These are phyloP conservation scores for Rhipidura dahli DNA, from an alignment of 2,113 vertebrate genomes.

Conservation along the genomic window DNA sequence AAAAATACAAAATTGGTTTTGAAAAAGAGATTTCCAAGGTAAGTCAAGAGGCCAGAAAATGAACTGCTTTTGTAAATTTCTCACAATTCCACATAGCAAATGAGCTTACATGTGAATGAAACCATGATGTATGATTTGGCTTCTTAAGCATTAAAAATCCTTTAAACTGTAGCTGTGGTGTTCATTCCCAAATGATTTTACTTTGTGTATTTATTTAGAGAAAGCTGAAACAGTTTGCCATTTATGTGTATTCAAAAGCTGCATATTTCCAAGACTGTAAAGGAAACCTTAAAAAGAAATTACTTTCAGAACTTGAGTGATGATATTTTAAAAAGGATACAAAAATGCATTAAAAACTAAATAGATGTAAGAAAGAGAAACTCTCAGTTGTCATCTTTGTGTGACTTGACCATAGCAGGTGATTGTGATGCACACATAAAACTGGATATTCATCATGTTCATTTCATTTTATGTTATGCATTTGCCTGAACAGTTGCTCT, in stretches of 20 bases:
- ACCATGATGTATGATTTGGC: not conserved
- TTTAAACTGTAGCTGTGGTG: not conserved
- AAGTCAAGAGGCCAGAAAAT: not conserved
- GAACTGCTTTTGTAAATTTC: not conserved
- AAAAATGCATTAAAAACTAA: not conserved
- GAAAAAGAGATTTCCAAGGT: not conserved
- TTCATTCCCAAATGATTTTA: not conserved
- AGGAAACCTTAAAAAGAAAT: not conserved
- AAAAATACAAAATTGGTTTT: not conserved
- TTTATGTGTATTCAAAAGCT: not conserved
- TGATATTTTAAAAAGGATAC: not conserved
- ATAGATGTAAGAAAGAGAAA: not conserved
- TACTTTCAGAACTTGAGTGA: not conserved
- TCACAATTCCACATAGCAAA: not conserved
- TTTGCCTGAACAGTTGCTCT: not conserved
- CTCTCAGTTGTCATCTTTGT: not conserved
- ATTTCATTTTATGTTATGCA: not conserved
- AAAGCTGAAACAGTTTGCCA: not conserved
- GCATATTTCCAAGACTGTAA: not conserved
- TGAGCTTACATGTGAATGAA: not conserved
- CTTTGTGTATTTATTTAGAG: slow-evolving; percentile 24
- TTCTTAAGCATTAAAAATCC: not conserved
- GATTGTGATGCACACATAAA: not conserved
- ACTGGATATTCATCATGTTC: not conserved
- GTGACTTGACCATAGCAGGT: not conserved